Evolutionary conservation across 2,888 invertebrate genomes (phyloP), one percentile per base, ranked within the genome.

Genomic region (Sceliomorpha sp.): DNA sequence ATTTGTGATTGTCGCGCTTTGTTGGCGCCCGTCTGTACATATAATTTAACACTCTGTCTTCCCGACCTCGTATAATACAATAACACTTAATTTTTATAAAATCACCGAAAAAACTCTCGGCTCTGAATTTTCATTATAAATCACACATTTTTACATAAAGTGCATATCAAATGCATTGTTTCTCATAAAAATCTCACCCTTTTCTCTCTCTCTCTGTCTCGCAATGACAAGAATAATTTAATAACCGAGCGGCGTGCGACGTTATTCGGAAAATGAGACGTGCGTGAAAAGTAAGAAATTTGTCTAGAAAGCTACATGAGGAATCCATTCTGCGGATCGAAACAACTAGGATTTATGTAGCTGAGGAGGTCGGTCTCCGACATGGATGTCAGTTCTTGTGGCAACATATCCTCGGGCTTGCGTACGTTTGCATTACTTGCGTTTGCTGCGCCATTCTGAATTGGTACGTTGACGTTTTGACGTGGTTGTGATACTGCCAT

Each of bases 331-430:
- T 87, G 86, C 0, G 82, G 94, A 89, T 96, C 96, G 88, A 96
- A 96, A 88, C 95, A 95, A 90, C 94, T 94, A 45, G 96, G 95
- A 90, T 96, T 96, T 77, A 96, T 96, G 89, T 95, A 95, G 87
- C 94, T 95, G 77, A 96, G 92, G 76, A 96, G 91, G 89, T 96
- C 96, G 88, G 94, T 94, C 88, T 96, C 96, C 71, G 95, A 95
- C 93, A 96, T 95, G 79, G 94, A 92, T 6, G 94, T 94, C 76
- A 96, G 91, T 39, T 94, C 92, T 83, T 94, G 93, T 48, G 90
- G 94, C 89, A 91, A 91, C 90, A 92, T 92, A 20, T 87, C 83
- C 24, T 87, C 88, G 51, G 84, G 78, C 72, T 87, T 89, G 87
- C 92, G 91, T 81, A 90, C 90, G 2, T 79, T 76, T 27, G 81